Conservation (phyloP, 2,888 invertebrate genomes). For the Leptopilina myrica region DNA sequence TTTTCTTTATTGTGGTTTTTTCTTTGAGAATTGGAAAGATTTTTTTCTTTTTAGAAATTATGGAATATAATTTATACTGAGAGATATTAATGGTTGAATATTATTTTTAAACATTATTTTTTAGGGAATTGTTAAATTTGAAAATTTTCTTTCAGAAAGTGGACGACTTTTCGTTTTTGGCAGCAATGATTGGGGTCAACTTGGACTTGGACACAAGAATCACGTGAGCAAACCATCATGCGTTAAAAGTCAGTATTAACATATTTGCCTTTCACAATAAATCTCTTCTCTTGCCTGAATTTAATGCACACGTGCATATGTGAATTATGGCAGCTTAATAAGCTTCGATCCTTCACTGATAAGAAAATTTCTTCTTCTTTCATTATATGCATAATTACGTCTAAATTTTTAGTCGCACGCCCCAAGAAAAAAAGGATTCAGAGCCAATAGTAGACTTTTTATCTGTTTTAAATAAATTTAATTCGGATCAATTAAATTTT, state of each 20-base stretch:
- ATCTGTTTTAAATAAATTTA: no score
- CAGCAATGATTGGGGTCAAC: constrained; percentile 88
- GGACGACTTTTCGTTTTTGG: constrained; percentile 91
- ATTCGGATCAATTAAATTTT: no score
- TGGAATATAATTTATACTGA: no score
- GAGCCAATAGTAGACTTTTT: no score
- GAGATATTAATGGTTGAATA: no score
- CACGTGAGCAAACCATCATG: constrained; percentile 84
- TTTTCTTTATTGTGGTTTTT: no score
- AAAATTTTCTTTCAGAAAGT: constrained; percentile 79
- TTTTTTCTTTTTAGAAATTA: no score
- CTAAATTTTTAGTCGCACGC: background rate
- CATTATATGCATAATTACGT: constrained; percentile 26
- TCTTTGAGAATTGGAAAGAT: no score
- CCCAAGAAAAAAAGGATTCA: no score
- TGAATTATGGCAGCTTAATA: constrained; percentile 30
- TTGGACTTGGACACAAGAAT: constrained; percentile 86
- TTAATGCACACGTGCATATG: constrained; percentile 26
- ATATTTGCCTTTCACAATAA: constrained; percentile 36
- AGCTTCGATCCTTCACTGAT: constrained; percentile 20
- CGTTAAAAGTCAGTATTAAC: constrained; percentile 79
- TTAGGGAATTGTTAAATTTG: no score
- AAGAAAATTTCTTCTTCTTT: constrained; percentile 11
- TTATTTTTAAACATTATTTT: no score
- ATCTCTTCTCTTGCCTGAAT: constrained; percentile 16